Base-by-base conservation (phyloP, 2,888 invertebrate genomes). In the Scrobipalpa costella region DNA sequence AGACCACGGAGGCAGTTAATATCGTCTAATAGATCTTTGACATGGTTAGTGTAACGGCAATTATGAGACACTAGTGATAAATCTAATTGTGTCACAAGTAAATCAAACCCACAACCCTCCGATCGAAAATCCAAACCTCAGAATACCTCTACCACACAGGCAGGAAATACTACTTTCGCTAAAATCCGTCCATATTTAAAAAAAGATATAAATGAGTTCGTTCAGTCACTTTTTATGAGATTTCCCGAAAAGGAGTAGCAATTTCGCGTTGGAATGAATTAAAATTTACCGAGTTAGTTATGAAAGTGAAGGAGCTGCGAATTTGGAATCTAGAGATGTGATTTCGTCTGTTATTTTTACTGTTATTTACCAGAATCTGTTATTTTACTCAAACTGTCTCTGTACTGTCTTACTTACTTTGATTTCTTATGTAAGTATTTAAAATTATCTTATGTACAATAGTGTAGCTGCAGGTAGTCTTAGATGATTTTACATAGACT, bases 201-300 rank as follows among this genome's bases (percentile, higher is more conserved):
- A 34, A 19, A 49, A 55, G 50, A 50, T 50, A 50, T 33, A 55
- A 55, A 55, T 55, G 55, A 55, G 33, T 33, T 55, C 55, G 27
- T 21, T 33, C 55, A 55, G 50, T 50, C 50, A 50, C 21, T 50
- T 40, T 50, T 55, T 55, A 55, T 27, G 33, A 55, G 33, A 55
- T 27, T 27, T 21, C 55, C 33, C 57, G 44, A 21, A 68, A 71
- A 67, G 57, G 63, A 68, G 44, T 63, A 19, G 57, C 58, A 62
- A 71, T 75, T 76, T 75, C 69, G 64, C 73, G 72, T 69, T 67
- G 69, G 69, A 71, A 75, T 78, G 74, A 76, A 75, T 79, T 74
- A 77, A 69, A 67, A 58, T 67, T 66, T 71, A 65, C 65, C 58
- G 66, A 68, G 63, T 68, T 64, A 67, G 71, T 72, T 75, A 71